Conservation (phyloP, 37 sponge, comb jelly and placozoan genomes). For the Chondrosia reniformis region DNA sequence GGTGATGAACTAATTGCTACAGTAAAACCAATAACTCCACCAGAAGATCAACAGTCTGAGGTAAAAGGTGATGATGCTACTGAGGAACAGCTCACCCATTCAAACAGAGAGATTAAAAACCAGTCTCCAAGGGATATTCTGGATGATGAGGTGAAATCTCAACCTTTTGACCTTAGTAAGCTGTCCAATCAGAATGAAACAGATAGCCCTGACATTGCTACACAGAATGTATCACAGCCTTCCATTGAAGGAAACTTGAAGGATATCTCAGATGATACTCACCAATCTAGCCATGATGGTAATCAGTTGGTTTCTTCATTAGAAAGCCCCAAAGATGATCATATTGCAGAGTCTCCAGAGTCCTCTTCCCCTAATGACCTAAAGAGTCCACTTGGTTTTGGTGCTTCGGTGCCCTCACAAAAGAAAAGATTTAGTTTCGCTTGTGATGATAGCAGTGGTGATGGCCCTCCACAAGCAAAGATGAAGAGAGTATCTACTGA, state of each 20-base stretch:
- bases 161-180: too few relatives aligned
- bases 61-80: background rate
- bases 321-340: background rate
- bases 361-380: background rate
- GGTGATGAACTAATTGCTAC: background rate
- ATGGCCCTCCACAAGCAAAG: background rate
- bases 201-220: background rate
- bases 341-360: constrained; percentile 9
- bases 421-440: background rate
- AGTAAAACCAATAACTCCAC: background rate
- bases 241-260: background rate
- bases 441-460: background rate
- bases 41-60: background rate
- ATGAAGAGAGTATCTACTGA: background rate
- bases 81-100: background rate
- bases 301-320: background rate
- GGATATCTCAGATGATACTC: background rate
- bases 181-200: too few relatives aligned
- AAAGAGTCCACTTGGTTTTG: constrained; percentile 11
- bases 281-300: background rate
- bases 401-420: background rate
- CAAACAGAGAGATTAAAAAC: background rate
- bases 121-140: background rate
- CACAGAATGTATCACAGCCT: background rate
- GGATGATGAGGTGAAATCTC: background rate